Conservation (phyloP, 2,888 invertebrate species). For the Netelia inedita region DNA sequence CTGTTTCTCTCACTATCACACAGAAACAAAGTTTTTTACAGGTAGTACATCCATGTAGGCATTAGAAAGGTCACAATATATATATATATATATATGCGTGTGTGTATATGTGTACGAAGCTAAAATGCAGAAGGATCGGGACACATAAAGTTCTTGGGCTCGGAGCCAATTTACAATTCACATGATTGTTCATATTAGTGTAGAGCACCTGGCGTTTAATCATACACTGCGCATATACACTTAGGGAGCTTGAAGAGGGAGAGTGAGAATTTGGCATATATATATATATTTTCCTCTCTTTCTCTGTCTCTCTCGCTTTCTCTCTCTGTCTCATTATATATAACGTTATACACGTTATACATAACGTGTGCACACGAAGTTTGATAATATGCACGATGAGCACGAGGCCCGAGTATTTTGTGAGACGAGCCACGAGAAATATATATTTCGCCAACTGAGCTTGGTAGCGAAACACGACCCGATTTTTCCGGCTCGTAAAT, state of each 20-base stretch:
- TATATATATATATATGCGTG: background rate
- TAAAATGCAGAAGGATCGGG: background rate
- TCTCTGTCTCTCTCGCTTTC: too few species aligned
- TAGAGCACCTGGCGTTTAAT: slow-evolving; percentile 40
- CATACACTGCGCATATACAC: slow-evolving; percentile 19
- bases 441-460: slow-evolving; percentile 41
- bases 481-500: slow-evolving; percentile 28
- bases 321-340: too few species aligned
- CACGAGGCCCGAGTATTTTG: slow-evolving; percentile 25
- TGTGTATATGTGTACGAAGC: background rate
- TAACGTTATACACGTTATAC: too few species aligned
- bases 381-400: slow-evolving; percentile 39
- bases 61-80: background rate
- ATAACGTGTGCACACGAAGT: background rate
- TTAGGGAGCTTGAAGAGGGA: slow-evolving; percentile 10
- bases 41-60: slow-evolving; percentile 27
- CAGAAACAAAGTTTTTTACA: slow-evolving; percentile 36
- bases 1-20: slow-evolving; percentile 24
- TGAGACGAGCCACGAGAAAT: slow-evolving; percentile 31
- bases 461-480: slow-evolving; percentile 9
- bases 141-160: slow-evolving; percentile 51
- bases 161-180: slow-evolving; percentile 65
- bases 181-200: slow-evolving; percentile 59
- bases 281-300: background rate
- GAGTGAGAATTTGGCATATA: slow-evolving; percentile 20